Percentiles rank a stretch among this genome's conserved stretches.
phyloP scores from a whole-genome alignment of 2,113 vertebrate genomes.

The Phodopus roborovskii region DNA sequence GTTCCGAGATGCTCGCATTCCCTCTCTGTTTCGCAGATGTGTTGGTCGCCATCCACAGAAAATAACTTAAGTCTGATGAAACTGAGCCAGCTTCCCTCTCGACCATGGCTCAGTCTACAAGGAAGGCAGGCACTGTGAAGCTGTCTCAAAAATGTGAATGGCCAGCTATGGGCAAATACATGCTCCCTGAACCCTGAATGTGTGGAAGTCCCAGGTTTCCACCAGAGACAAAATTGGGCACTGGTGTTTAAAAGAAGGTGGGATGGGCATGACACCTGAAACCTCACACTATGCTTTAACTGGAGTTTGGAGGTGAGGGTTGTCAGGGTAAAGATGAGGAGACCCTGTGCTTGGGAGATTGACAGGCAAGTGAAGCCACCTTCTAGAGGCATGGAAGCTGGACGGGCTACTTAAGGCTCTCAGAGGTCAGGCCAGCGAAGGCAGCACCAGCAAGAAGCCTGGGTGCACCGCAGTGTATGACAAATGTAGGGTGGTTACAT shows the following conservation, averaged over 20 bases:
- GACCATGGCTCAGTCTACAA: background rate
- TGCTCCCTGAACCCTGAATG: background rate
- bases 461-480: accelerated
- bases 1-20: constrained; percentile 8
- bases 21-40: background rate
- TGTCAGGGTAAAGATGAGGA: background rate
- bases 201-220: background rate
- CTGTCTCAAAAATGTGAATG: background rate
- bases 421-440: background rate
- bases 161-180: background rate
- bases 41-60: background rate
- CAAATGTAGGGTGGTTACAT: accelerated
- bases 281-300: background rate
- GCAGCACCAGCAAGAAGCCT: accelerated
- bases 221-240: background rate
- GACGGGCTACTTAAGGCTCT: background rate
- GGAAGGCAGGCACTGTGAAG: background rate
- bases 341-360: background rate
- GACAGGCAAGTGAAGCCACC: background rate
- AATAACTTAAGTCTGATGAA: constrained; percentile 46
- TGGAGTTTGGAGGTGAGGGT: background rate
- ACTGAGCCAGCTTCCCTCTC: background rate
- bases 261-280: background rate
- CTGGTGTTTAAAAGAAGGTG: background rate
- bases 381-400: background rate